Percentiles rank a stretch among this genome's conserved stretches.
Conservation (phyloP, 2,797 vertebrate genomes). For the Bothrops alternatus region DNA sequence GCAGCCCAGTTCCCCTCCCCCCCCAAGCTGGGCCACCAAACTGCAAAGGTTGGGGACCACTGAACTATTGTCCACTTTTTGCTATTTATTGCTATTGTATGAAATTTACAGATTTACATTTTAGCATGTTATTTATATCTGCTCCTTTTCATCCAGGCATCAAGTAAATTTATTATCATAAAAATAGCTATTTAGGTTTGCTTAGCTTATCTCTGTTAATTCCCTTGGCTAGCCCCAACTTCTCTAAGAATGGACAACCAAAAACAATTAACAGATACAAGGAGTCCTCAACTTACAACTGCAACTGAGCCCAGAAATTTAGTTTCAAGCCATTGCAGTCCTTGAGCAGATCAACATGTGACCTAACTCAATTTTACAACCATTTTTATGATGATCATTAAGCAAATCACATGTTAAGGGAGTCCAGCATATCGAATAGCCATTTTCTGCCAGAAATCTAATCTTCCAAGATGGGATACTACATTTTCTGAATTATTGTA, state of each 20-base stretch:
- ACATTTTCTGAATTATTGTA: not conserved
- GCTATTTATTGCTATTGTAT: not conserved
- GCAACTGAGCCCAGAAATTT: no score
- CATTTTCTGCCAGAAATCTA: not conserved
- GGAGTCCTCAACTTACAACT: not conserved
- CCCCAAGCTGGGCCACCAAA: no score
- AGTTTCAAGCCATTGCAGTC: no score
- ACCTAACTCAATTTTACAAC: no score
- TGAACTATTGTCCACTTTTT: not conserved
- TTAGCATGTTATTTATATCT: not conserved
- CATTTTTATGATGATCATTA: no score
- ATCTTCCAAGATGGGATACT: not conserved
- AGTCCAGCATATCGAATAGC: no score
- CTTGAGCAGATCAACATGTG: no score
- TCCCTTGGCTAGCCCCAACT: not conserved
- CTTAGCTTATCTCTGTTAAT: slow-evolving; percentile 20
- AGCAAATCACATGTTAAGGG: no score
- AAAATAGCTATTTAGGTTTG: not conserved
- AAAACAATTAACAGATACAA: not conserved
- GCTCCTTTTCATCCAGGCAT: not conserved
- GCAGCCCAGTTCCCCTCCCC: no score
- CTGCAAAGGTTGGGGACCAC: no score
- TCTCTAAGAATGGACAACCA: accelerated
- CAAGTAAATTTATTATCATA: not conserved
- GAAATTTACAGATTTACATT: not conserved